These are phyloP conservation scores for Pelochelys cantorii DNA, from an alignment of 2,797 vertebrate species.

Conservation along the genomic window DNA sequence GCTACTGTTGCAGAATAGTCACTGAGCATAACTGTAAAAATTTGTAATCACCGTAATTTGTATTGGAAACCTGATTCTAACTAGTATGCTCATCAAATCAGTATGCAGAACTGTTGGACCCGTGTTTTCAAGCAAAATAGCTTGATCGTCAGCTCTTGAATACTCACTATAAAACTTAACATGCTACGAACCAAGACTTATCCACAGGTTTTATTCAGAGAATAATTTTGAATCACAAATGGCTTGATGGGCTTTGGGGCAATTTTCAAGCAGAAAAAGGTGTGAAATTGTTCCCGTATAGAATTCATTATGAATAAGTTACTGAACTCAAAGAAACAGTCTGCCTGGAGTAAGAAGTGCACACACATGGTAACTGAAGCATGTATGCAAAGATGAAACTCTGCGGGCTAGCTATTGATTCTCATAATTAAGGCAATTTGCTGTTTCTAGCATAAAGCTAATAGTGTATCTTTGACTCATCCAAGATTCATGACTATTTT, in stretches of 20 bases:
- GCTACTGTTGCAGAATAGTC: not conserved
- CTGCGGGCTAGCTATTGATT: not conserved
- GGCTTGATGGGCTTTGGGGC: rapidly evolving
- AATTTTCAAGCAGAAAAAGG: not conserved
- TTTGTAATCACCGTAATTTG: not conserved
- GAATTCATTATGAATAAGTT: not conserved
- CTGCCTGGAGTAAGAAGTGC: not conserved
- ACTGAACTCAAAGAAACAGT: not conserved
- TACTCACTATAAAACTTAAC: not conserved
- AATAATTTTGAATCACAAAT: not conserved
- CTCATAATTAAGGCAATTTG: not conserved
- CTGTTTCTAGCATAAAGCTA: not conserved
- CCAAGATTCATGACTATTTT: not conserved
- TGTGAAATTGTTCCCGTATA: not conserved
- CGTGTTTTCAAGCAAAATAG: not conserved
- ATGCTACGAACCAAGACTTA: not conserved
- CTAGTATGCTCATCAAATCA: not conserved
- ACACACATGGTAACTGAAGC: not conserved
- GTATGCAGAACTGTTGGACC: not conserved
- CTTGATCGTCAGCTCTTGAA: not conserved
- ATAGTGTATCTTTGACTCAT: not conserved
- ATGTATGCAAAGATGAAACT: not conserved
- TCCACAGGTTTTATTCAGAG: not conserved
- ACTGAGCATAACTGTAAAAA: not conserved
- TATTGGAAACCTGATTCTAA: not conserved